Percentiles rank a stretch among this genome's conserved stretches.
phyloP scores from a whole-genome alignment of 2,797 vertebrate genomes.

The Poeciliopsis infans region DNA sequence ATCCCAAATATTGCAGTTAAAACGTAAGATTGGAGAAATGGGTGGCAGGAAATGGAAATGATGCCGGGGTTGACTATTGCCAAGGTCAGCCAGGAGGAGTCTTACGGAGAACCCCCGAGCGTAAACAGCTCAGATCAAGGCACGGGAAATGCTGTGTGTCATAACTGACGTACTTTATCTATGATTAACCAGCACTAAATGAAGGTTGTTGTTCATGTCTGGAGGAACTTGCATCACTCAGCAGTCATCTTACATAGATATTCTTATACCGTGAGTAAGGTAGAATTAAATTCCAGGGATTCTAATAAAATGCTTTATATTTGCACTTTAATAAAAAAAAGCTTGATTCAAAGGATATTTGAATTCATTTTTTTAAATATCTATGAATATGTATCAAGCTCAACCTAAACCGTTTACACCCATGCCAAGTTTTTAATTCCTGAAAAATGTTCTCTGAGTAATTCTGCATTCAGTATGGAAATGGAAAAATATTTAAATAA shows the following conservation, averaged over 20 bases:
- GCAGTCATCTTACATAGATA: slow-evolving; percentile 13
- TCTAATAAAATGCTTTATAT: neutral
- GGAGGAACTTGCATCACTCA: slow-evolving; percentile 44
- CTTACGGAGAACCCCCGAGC: slow-evolving; percentile 60
- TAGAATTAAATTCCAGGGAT: neutral
- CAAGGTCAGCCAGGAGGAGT: slow-evolving; percentile 75
- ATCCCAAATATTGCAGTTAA: slow-evolving; percentile 69
- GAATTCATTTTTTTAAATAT: neutral
- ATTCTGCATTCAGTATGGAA: neutral
- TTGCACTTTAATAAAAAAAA: too few species aligned
- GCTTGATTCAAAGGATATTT: too few species aligned
- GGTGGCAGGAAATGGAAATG: slow-evolving; percentile 69
- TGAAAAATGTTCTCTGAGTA: neutral
- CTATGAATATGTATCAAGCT: neutral
- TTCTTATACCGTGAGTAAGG: neutral
- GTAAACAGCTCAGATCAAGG: slow-evolving; percentile 79
- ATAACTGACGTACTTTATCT: slow-evolving; percentile 67
- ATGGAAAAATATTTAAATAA: neutral
- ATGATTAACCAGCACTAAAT: slow-evolving; percentile 43
- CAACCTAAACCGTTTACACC: neutral
- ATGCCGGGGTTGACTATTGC: slow-evolving; percentile 70
- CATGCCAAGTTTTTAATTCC: neutral
- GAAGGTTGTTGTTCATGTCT: slow-evolving; percentile 48
- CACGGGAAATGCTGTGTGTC: slow-evolving; percentile 66
- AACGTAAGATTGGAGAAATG: slow-evolving; percentile 55